Evolutionary conservation across 2,797 vertebrate genomes (phyloP).

Genomic region (Acanthis flammea): DNA sequence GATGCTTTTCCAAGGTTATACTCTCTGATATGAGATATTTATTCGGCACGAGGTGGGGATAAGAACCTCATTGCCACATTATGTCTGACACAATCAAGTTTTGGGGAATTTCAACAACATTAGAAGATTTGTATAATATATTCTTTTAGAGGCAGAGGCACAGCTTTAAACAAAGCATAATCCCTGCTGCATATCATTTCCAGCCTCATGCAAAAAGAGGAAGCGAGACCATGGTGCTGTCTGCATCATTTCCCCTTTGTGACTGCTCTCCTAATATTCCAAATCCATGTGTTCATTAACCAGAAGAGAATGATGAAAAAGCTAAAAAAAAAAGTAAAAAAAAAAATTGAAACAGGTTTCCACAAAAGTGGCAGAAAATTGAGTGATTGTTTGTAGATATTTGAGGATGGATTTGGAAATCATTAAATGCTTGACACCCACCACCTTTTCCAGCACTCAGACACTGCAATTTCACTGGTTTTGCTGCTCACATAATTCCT

Average conservation of each 20-base stretch:
- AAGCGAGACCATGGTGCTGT: conserved; percentile 35
- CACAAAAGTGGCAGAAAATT: conserved; percentile 48
- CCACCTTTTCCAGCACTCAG: background rate
- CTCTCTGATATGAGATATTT: conserved; percentile 64
- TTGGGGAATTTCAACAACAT: conserved; percentile 71
- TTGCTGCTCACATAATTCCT: background rate
- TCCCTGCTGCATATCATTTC: conserved; percentile 75
- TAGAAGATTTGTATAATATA: conserved; percentile 74
- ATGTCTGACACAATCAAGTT: conserved; percentile 70
- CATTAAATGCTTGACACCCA: conserved; percentile 57
- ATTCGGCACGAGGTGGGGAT: conserved; percentile 58
- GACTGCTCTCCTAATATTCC: conserved; percentile 14
- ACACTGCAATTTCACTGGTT: background rate
- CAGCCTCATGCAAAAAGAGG: conserved; percentile 56
- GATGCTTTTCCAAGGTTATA: conserved; percentile 59
- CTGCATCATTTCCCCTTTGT: conserved; percentile 65
- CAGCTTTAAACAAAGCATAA: conserved; percentile 76
- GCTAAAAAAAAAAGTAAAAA: background rate
- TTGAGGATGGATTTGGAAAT: conserved; percentile 51
- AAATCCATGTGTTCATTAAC: conserved; percentile 59
- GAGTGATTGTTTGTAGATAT: conserved; percentile 41
- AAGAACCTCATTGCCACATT: conserved; percentile 74
- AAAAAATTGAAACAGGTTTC: conserved; percentile 52
- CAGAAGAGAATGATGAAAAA: conserved; percentile 27
- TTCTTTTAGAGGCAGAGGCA: conserved; percentile 72